These are phyloP conservation scores for Drosophila rhopaloa DNA, from an alignment of 1,140 invertebrate genomes.

Conservation along the genomic window DNA sequence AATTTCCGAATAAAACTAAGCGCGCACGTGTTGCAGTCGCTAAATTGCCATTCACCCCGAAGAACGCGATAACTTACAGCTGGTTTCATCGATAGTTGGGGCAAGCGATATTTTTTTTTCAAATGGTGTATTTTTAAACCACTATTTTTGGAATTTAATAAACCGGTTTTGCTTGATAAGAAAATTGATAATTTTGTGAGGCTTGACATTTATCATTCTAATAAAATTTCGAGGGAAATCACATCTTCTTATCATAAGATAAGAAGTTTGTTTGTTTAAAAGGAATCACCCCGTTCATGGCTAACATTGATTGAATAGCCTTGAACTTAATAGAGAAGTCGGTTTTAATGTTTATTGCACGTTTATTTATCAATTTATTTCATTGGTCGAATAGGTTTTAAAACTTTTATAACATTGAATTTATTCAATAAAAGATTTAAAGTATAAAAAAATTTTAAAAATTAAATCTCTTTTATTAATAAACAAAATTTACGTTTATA, in stretches of 20 bases:
- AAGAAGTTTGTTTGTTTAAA: not conserved
- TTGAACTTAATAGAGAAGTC: not conserved
- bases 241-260: not conserved
- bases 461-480: no score
- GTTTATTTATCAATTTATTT: not conserved
- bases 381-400: not conserved
- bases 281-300: not conserved
- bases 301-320: not conserved
- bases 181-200: not conserved
- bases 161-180: not conserved
- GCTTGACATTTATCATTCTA: not conserved
- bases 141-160: not conserved
- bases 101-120: not conserved
- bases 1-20: slow-evolving; percentile 24
- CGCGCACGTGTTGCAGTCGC: slow-evolving; percentile 65
- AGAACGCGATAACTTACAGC: slow-evolving; percentile 4
- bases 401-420: not conserved
- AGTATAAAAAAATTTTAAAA: no score
- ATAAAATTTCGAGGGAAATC: not conserved
- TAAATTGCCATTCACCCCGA: slow-evolving; percentile 3
- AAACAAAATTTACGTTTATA: no score
- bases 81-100: slow-evolving; percentile 12
- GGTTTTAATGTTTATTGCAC: not conserved
- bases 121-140: not conserved
- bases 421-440: no score